Percentiles rank a stretch among this genome's conserved stretches.
Conservation (phyloP, 2,797 vertebrate species). For the Rhynchotus rufescens region DNA sequence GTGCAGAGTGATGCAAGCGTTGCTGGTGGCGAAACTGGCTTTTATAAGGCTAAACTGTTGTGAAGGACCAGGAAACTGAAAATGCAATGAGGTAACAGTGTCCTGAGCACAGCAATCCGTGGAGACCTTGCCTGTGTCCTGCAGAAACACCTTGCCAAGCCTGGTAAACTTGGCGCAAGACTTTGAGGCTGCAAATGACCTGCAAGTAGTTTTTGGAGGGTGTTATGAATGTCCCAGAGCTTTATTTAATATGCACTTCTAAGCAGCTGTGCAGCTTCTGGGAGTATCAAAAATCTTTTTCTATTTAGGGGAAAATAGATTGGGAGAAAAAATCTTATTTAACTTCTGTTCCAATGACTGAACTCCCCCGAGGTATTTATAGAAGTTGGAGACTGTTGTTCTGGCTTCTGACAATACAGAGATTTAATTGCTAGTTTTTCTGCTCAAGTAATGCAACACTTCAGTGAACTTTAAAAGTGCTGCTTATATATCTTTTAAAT, state of each 20-base stretch:
- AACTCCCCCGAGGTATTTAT: not conserved
- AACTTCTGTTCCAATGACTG: not conserved
- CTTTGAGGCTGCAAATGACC: not conserved
- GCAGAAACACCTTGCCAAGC: rapidly evolving
- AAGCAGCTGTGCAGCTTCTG: not conserved
- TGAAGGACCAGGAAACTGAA: not conserved
- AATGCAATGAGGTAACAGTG: not conserved
- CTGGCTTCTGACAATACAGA: not conserved
- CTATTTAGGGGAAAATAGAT: not conserved
- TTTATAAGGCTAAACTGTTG: rapidly evolving
- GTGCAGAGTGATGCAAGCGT: not conserved
- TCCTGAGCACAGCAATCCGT: not conserved
- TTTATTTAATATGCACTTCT: not conserved
- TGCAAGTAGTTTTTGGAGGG: not conserved
- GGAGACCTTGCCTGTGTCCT: not conserved
- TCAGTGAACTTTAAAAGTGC: not conserved
- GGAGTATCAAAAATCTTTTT: not conserved
- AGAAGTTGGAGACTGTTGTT: not conserved
- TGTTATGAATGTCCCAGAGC: rapidly evolving
- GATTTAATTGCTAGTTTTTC: not conserved
- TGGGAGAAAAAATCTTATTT: not conserved
- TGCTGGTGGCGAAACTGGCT: not conserved
- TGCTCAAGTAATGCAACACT: not conserved
- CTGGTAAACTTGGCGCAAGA: not conserved
- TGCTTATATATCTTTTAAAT: not conserved